phyloP scores from a whole-genome alignment of 2,113 vertebrate genomes.

The Tonatia bakeri region DNA sequence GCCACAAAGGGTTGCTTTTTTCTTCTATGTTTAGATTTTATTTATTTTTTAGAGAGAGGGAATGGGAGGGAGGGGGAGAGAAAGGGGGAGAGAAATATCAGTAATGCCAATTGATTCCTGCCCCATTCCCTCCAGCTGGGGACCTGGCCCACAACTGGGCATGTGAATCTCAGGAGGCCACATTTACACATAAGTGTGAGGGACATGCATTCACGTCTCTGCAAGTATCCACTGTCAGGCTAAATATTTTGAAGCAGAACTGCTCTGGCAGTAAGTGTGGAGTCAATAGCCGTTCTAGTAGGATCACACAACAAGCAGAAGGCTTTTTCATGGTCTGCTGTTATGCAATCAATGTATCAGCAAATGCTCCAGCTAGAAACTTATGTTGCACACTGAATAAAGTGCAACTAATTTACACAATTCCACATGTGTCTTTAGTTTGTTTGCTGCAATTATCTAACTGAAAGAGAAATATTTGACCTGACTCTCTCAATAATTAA shows the following conservation, averaged over 20 bases:
- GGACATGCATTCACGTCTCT: not conserved
- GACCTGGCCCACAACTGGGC: too few relatives aligned
- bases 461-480: not conserved
- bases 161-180: not conserved
- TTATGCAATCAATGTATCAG: conserved; percentile 27
- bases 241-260: not conserved
- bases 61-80: too few relatives aligned
- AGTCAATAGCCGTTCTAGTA: not conserved
- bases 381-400: not conserved
- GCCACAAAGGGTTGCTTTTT: too few relatives aligned
- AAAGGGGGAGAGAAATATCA: too few relatives aligned
- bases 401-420: not conserved
- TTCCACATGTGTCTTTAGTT: not conserved
- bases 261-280: not conserved
- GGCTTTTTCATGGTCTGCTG: conserved; percentile 22
- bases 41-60: too few relatives aligned
- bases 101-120: too few relatives aligned
- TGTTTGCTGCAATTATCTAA: not conserved
- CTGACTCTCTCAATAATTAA: not conserved
- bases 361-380: conserved; percentile 26
- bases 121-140: too few relatives aligned
- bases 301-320: conserved; percentile 14
- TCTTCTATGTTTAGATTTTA: too few relatives aligned
- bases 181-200: not conserved
- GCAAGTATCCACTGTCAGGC: not conserved